Evolutionary conservation across 2,797 vertebrate genomes (phyloP), one percentile per base, ranked within the genome.

Genomic region (Artibeus lituratus): DNA sequence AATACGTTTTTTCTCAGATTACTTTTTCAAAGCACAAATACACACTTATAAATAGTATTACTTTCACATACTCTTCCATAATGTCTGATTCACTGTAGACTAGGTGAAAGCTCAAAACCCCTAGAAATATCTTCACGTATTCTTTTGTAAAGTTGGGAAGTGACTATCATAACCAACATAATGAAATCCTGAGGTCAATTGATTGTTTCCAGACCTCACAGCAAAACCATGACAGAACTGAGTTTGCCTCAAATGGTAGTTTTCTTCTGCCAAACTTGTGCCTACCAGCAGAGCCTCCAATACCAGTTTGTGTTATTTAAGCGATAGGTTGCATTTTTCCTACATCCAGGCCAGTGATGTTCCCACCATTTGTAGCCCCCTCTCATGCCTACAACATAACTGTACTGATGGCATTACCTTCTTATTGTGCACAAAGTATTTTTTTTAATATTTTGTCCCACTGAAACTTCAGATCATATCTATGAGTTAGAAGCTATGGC

Each of bases 1-100:
- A 57, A 74, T 47, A 47, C 2, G 37, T 4, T 94, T n/a, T 90
- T 87, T 37, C 22, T 73, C 21, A 39, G 35, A 62, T 78, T 49
- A 69, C n/a, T 92, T 77, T 93, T 95, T 91, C 77, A 73, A 94
- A 95, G 55, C 10, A 95, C 35, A 92, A 87, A 53, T 22, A 44
- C 22, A 53, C n/a, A 5, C 35, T 86, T 78, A 80, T 4, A 93
- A 94, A 92, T 76, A 76, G 42, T 67, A 55, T 69, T 72, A 73
- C 12, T 70, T 59, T 11, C 80, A 72, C n/a, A 10, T 39, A 57
- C 22, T 93, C 77, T 73, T 70, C 49, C 4, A 21, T 39, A 70
- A 39, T 26, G 6, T 65, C 22, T 67, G 32, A 59, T 91, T 92
- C 74, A 47, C 1, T 53, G 16, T n/a, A 67, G 49, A 87, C 12